A percentile compares a stretch with the other conserved stretches of the same genome.
Conservation (phyloP, 2,888 invertebrate species). For the Perdita meconis region DNA sequence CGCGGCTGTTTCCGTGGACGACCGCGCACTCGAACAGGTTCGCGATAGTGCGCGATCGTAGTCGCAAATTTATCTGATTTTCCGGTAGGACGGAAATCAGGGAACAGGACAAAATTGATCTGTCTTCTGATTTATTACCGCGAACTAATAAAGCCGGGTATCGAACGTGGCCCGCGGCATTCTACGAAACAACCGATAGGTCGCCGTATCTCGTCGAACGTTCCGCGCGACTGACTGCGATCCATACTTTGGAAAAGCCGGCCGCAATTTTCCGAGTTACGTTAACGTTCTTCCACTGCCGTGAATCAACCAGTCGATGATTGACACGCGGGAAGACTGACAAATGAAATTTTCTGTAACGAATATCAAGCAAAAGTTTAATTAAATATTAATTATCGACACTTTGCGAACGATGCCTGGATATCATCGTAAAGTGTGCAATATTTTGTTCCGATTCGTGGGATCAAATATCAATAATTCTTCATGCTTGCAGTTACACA, state of each 20-base stretch:
- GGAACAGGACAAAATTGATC: constrained; percentile 80
- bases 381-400: neutral
- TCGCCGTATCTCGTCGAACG: constrained; percentile 51
- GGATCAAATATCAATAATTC: constrained; percentile 51
- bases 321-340: no score
- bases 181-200: constrained; percentile 66
- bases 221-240: constrained; percentile 44
- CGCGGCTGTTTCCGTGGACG: constrained; percentile 22
- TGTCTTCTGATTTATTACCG: constrained; percentile 80
- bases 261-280: constrained; percentile 41
- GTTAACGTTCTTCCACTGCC: constrained; percentile 39
- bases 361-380: neutral
- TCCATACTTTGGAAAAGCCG: constrained; percentile 68
- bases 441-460: constrained; percentile 27
- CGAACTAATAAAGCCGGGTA: constrained; percentile 80
- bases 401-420: neutral
- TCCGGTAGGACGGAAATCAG: constrained; percentile 75
- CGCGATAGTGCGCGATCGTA: constrained; percentile 50
- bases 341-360: constrained; percentile 6
- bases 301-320: no score
- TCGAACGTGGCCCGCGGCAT: constrained; percentile 68
- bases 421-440: neutral
- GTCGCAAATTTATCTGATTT: constrained; percentile 79
- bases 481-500: neutral
- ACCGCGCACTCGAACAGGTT: constrained; percentile 8